A percentile compares a stretch with the other conserved stretches of the same genome.
phyloP scores from a whole-genome alignment of 2,113 vertebrate species.

The Festucalex cinctus region DNA sequence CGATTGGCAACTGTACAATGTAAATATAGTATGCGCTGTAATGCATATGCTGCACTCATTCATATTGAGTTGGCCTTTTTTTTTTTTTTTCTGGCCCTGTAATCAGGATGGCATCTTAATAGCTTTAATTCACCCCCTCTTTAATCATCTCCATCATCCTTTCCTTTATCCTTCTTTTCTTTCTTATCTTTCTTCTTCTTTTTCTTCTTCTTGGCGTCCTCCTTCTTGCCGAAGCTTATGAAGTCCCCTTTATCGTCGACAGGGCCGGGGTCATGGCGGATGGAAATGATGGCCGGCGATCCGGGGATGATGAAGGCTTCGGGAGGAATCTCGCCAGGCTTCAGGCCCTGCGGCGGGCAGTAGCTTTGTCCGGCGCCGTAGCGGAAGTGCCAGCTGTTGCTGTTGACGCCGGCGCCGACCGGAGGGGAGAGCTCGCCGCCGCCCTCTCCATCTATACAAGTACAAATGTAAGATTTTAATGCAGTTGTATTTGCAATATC shows the following conservation, averaged over 20 bases:
- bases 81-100: constrained; percentile 55
- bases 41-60: constrained; percentile 38
- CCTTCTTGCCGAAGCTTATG: constrained; percentile 99
- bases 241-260: constrained; percentile 96
- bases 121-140: constrained; percentile 51
- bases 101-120: constrained; percentile 49
- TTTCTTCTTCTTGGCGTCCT: constrained; percentile 98
- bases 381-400: constrained; percentile 99
- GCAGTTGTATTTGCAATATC: neutral
- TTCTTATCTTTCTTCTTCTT: constrained; percentile 89
- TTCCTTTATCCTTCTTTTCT: constrained; percentile 85
- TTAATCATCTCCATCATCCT: constrained; percentile 91
- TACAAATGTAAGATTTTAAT: constrained; percentile 4
- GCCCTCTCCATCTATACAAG: constrained; percentile 85
- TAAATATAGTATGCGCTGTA: constrained; percentile 41
- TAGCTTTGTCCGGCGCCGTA: constrained; percentile 82
- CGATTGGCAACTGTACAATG: constrained; percentile 53
- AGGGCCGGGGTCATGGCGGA: constrained; percentile 87
- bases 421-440: constrained; percentile 95
- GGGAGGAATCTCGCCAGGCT: constrained; percentile 93
- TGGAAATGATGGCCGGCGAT: constrained; percentile 98
- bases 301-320: constrained; percentile 99
- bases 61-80: constrained; percentile 53
- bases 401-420: constrained; percentile 95
- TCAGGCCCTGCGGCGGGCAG: constrained; percentile 82